phyloP scores from a whole-genome alignment of 2,888 invertebrate genomes.

The Dasysyrphus tricinctus region DNA sequence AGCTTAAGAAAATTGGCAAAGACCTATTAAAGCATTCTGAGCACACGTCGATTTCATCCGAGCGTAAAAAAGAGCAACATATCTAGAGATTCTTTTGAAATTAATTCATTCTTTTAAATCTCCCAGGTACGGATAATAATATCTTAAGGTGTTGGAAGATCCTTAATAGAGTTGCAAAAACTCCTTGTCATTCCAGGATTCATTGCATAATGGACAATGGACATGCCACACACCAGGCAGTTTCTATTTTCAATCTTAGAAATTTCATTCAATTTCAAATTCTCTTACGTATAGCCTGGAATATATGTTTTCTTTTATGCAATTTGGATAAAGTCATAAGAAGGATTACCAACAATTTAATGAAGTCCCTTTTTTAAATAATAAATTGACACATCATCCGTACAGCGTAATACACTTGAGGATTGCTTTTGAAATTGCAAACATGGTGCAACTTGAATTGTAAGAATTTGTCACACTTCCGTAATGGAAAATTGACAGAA shows the following conservation, averaged over 20 bases:
- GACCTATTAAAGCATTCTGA: background rate
- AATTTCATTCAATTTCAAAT: constrained; percentile 4
- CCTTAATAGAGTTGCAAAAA: constrained; percentile 32
- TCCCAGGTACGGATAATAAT: background rate
- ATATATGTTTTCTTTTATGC: constrained; percentile 48
- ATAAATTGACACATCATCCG: constrained; percentile 47
- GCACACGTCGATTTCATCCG: constrained; percentile 7
- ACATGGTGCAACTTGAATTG: constrained; percentile 34
- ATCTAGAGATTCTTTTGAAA: background rate
- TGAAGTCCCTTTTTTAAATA: constrained; percentile 50
- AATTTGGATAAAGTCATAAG: constrained; percentile 56
- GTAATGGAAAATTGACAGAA: constrained; percentile 6
- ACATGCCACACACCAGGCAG: constrained; percentile 55
- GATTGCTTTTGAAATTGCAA: constrained; percentile 32
- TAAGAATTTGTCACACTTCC: constrained; percentile 71
- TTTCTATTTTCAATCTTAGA: background rate
- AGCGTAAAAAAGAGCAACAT: constrained; percentile 26
- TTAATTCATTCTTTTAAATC: constrained; percentile 1
- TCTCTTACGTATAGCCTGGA: background rate
- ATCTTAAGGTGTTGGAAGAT: constrained; percentile 22
- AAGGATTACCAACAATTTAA: constrained; percentile 65
- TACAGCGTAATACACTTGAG: constrained; percentile 50
- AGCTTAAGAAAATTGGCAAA: constrained; percentile 18
- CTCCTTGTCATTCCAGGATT: constrained; percentile 35
- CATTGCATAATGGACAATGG: constrained; percentile 62